Evolutionary conservation across 2,113 vertebrate species (phyloP).

Genomic region (Vidua macroura): DNA sequence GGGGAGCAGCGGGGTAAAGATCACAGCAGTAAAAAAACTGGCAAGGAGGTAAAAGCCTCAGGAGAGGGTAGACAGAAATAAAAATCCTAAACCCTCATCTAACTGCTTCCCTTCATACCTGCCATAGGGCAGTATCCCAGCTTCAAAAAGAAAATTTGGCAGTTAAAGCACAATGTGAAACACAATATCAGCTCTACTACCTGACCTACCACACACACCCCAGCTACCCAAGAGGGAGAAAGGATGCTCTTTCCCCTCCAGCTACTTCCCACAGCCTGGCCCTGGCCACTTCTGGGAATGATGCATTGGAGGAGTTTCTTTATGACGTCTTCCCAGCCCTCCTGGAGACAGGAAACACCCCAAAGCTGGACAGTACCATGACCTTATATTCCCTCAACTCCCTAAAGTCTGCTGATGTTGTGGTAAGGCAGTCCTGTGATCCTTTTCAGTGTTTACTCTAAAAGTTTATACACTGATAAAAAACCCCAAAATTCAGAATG

Average conservation of each 20-base stretch:
- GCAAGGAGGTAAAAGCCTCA: not conserved
- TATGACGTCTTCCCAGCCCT: not conserved
- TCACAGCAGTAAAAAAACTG: not conserved
- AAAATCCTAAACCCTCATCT: not conserved
- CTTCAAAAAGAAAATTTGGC: not conserved
- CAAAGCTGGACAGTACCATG: not conserved
- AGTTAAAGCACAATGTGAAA: not conserved
- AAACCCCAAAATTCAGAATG: not conserved
- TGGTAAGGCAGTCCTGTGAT: not conserved
- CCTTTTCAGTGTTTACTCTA: not conserved
- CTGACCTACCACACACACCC: rapidly evolving
- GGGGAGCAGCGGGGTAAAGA: not conserved
- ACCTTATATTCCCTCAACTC: not conserved
- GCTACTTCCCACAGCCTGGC: not conserved
- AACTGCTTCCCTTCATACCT: not conserved
- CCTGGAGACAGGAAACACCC: not conserved
- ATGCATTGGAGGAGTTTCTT: not conserved
- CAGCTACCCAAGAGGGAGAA: not conserved
- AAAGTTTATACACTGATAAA: not conserved
- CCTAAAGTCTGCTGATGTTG: not conserved
- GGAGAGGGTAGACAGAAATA: not conserved
- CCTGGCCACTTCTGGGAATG: not conserved
- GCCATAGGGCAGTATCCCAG: rapidly evolving
- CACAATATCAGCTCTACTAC: rapidly evolving
- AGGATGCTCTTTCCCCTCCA: not conserved